phyloP scores from a whole-genome alignment of 2,888 invertebrate species.

The Conomelus anceps region DNA sequence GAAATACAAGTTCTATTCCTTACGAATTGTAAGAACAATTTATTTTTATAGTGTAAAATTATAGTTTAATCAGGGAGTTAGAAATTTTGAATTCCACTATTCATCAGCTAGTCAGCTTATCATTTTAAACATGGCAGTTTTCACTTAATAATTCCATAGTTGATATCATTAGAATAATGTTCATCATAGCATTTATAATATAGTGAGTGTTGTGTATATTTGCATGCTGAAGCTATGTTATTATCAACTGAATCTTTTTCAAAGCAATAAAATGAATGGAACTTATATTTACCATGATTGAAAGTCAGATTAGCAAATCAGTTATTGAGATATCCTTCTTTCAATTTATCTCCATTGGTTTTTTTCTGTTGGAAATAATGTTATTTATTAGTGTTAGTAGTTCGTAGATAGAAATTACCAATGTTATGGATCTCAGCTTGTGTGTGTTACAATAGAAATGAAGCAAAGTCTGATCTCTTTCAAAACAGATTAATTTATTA shows the following conservation, averaged over 20 bases:
- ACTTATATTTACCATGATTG: neutral
- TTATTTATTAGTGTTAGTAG: neutral
- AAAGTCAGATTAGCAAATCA: neutral
- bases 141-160: neutral
- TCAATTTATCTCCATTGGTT: neutral
- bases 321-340: neutral
- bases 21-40: too few relatives aligned
- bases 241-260: conserved; percentile 27
- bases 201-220: conserved; percentile 19
- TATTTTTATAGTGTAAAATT: neutral
- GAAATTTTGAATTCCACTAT: neutral
- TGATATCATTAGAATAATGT: neutral
- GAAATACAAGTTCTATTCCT: neutral
- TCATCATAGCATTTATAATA: conserved; percentile 19
- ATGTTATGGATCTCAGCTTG: neutral
- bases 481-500: neutral
- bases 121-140: neutral
- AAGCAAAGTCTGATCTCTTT: too few relatives aligned
- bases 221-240: conserved; percentile 34
- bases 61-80: neutral
- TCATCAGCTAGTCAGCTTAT: neutral
- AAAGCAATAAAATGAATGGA: neutral
- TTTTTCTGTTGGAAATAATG: neutral
- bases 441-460: neutral
- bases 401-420: neutral